A percentile compares a stretch with the other conserved stretches of the same genome.
Evolutionary conservation across 1,140 invertebrate species (phyloP).

Genomic region (Drosophila hydei): DNA sequence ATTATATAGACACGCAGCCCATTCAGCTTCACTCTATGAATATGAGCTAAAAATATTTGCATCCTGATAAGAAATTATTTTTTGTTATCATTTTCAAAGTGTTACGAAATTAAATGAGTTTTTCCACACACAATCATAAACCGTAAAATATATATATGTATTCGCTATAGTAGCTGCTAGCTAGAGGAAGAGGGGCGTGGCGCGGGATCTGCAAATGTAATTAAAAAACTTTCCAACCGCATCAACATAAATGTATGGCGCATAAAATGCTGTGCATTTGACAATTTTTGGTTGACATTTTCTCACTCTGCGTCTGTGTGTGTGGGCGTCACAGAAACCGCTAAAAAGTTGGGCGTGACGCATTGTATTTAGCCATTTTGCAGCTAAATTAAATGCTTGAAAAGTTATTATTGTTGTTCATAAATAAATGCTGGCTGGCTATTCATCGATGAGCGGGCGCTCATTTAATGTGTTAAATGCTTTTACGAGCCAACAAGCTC

Average conservation of each 20-base stretch:
- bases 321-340: slow-evolving; percentile 41
- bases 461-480: slow-evolving; percentile 58
- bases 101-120: slow-evolving; percentile 78
- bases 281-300: slow-evolving; percentile 78
- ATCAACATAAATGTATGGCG: slow-evolving; percentile 79
- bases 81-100: slow-evolving; percentile 74
- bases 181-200: not conserved
- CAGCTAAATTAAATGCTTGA: slow-evolving; percentile 70
- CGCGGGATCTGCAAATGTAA: slow-evolving; percentile 66
- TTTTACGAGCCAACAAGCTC: slow-evolving; percentile 40
- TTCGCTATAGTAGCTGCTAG: slow-evolving; percentile 24
- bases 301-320: slow-evolving; percentile 26
- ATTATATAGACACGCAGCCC: not conserved
- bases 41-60: slow-evolving; percentile 26
- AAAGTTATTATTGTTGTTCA: slow-evolving; percentile 71
- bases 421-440: slow-evolving; percentile 63
- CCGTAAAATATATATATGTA: slow-evolving; percentile 45
- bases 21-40: not conserved
- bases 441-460: slow-evolving; percentile 59
- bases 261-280: slow-evolving; percentile 76
- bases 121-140: slow-evolving; percentile 62
- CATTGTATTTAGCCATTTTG: slow-evolving; percentile 54
- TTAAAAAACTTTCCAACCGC: slow-evolving; percentile 80
- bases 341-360: slow-evolving; percentile 49
- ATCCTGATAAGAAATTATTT: slow-evolving; percentile 42